phyloP scores from a whole-genome alignment of 2,797 vertebrate species.

The Eptatretus atami region DNA sequence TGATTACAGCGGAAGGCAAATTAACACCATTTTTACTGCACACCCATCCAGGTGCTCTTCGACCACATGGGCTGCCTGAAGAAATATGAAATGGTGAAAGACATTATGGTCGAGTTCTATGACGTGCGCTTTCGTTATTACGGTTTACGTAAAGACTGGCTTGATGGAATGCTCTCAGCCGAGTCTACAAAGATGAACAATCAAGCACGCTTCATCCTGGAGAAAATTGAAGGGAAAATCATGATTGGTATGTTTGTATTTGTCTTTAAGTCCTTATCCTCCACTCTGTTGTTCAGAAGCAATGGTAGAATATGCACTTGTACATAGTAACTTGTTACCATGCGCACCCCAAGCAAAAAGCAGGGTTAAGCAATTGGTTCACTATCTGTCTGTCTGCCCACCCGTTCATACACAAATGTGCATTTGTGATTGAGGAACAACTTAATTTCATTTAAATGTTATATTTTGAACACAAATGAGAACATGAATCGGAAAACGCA shows the following conservation, averaged over 20 bases:
- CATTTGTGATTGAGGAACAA: no score
- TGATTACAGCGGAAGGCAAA: conserved; percentile 3
- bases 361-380: no score
- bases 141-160: conserved; percentile 60
- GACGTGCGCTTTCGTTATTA: conserved; percentile 67
- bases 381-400: no score
- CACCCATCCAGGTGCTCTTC: conserved; percentile 43
- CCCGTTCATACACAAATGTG: no score
- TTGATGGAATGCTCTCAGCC: conserved; percentile 50
- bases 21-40: conserved; percentile 4
- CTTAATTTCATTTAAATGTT: no score
- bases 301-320: no score
- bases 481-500: no score
- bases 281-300: background rate
- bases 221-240: conserved; percentile 68
- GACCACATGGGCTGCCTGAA: conserved; percentile 68
- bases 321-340: no score
- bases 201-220: conserved; percentile 90
- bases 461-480: no score
- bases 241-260: conserved; percentile 36
- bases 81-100: conserved; percentile 46
- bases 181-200: conserved; percentile 54
- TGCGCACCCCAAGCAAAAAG: no score
- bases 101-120: conserved; percentile 60
- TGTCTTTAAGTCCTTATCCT: background rate